Percentiles rank a stretch among this genome's conserved stretches.
Conservation (phyloP, 2,888 invertebrate genomes). For the Barypeithes pellucidus region DNA sequence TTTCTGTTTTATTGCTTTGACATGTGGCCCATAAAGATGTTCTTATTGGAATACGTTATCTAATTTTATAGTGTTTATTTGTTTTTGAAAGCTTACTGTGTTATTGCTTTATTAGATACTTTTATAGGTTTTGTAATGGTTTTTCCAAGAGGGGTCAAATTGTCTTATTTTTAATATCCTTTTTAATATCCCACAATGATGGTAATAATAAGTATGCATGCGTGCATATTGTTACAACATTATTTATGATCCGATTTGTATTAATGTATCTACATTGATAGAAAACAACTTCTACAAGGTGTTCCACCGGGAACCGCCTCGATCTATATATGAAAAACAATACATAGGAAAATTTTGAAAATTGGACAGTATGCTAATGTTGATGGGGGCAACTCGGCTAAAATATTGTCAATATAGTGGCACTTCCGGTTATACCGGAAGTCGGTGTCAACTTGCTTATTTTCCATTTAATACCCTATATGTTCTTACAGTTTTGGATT, state of each 20-base stretch:
- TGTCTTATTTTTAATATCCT: neutral
- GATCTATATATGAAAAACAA: too few species aligned
- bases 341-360: too few species aligned
- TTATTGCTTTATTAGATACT: slow-evolving; percentile 24
- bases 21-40: slow-evolving; percentile 23
- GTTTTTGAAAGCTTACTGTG: slow-evolving; percentile 9
- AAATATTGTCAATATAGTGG: too few species aligned
- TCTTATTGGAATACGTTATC: slow-evolving; percentile 30
- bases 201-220: neutral
- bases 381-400: too few species aligned
- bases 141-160: slow-evolving; percentile 22
- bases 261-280: neutral
- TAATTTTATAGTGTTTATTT: slow-evolving; percentile 30
- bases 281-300: too few species aligned
- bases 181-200: slow-evolving; percentile 4
- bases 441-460: too few species aligned
- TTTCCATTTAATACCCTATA: too few species aligned
- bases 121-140: slow-evolving; percentile 24
- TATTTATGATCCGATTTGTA: neutral
- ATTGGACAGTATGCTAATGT: too few species aligned
- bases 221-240: neutral
- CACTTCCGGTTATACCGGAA: too few species aligned
- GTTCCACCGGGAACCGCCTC: too few species aligned
- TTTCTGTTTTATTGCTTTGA: slow-evolving; percentile 28
- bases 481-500: too few species aligned